A percentile compares a stretch with the other conserved stretches of the same genome.
Conservation (phyloP, 35 echinoderm and acorn worm genomes). For the Apostichopus japonicus region DNA sequence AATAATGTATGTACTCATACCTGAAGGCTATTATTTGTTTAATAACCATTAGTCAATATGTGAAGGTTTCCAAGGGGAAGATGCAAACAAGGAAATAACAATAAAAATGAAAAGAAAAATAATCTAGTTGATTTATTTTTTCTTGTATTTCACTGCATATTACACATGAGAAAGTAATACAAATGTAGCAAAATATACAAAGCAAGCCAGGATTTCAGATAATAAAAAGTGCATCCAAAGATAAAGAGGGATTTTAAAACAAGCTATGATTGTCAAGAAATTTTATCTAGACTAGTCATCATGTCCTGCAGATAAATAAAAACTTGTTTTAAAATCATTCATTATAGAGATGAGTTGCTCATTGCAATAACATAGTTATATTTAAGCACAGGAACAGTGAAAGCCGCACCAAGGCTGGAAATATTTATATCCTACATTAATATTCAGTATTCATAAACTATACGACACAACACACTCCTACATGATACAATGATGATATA, state of each 20-base stretch:
- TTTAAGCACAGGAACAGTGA: neutral
- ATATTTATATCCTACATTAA: neutral
- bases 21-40: neutral
- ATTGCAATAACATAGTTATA: neutral
- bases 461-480: neutral
- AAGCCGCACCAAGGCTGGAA: neutral
- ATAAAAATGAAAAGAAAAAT: neutral
- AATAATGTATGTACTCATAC: neutral
- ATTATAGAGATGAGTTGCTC: neutral
- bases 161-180: constrained; percentile 12
- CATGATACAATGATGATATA: neutral
- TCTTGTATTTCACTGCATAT: constrained; percentile 44
- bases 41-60: neutral
- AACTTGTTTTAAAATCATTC: neutral
- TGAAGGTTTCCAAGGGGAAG: neutral
- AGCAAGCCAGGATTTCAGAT: constrained; percentile 44
- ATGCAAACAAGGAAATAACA: neutral
- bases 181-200: constrained; percentile 29
- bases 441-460: neutral
- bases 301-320: neutral
- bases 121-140: neutral
- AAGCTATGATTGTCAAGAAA: neutral
- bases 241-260: constrained; percentile 10
- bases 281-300: neutral
- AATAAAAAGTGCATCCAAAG: constrained; percentile 1